Percentiles rank a stretch among this genome's conserved stretches.
These are phyloP conservation scores for Heteropelma amictum DNA, from an alignment of 2,888 invertebrate species.

Conservation along the genomic window DNA sequence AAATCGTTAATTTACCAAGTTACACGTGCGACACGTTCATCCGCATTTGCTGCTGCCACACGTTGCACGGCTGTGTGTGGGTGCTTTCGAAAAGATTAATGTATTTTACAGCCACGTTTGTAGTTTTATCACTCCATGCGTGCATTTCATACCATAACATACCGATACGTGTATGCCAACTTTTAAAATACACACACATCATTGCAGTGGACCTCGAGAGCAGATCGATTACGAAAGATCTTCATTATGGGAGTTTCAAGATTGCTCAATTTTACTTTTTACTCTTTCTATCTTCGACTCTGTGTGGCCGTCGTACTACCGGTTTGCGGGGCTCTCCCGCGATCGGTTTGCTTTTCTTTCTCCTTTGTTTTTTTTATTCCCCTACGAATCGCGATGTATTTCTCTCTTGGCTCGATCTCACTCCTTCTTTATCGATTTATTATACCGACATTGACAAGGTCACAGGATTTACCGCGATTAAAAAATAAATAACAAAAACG, in stretches of 20 bases:
- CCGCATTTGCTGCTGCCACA: conserved; percentile 9
- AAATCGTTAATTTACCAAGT: conserved; percentile 56
- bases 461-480: too few relatives aligned
- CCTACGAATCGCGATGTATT: neutral
- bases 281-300: conserved; percentile 7
- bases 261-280: conserved; percentile 18
- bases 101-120: conserved; percentile 35
- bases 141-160: neutral
- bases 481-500: too few relatives aligned
- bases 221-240: conserved; percentile 52
- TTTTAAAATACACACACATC: conserved; percentile 8
- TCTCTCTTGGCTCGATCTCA: neutral
- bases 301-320: conserved; percentile 32
- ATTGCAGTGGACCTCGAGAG: conserved; percentile 3
- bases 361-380: conserved; percentile 1
- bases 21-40: conserved; percentile 32
- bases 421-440: conserved; percentile 2
- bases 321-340: conserved; percentile 19
- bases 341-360: neutral
- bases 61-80: conserved; percentile 18
- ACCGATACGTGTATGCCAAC: neutral
- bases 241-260: conserved; percentile 46
- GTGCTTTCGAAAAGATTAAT: conserved; percentile 41
- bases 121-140: conserved; percentile 45
- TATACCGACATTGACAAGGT: too few relatives aligned